Conservation (phyloP, 2,113 vertebrate genomes). For the Holacanthus passer region DNA sequence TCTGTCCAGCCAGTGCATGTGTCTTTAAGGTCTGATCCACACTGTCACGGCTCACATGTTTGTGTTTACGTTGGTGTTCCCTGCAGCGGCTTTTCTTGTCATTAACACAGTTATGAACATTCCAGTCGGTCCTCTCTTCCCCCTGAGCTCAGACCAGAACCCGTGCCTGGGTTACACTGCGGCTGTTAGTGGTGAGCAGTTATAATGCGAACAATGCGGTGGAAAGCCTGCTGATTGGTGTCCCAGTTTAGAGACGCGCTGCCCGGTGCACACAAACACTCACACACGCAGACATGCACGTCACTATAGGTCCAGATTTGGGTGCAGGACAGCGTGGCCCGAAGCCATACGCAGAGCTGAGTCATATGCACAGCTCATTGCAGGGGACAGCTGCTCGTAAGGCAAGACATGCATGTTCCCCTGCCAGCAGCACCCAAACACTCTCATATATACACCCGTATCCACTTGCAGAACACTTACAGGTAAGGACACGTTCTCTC, state of each 20-base stretch:
- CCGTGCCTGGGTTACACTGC: neutral
- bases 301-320: slow-evolving; percentile 32
- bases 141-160: slow-evolving; percentile 29
- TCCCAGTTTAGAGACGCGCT: slow-evolving; percentile 27
- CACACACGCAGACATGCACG: slow-evolving; percentile 27
- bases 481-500: slow-evolving; percentile 16
- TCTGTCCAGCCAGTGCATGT: slow-evolving; percentile 7
- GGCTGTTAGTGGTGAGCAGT: slow-evolving; percentile 37
- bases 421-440: slow-evolving; percentile 50
- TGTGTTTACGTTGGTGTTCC: slow-evolving; percentile 44
- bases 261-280: neutral
- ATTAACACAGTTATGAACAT: slow-evolving; percentile 37
- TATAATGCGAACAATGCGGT: slow-evolving; percentile 30
- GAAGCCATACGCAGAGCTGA: slow-evolving; percentile 54
- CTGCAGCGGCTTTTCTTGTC: slow-evolving; percentile 3
- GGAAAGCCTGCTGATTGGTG: slow-evolving; percentile 23
- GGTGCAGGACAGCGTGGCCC: slow-evolving; percentile 15
- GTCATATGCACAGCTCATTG: slow-evolving; percentile 61
- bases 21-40: slow-evolving; percentile 23
- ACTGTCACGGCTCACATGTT: slow-evolving; percentile 33
- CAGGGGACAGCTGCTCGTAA: slow-evolving; percentile 57
- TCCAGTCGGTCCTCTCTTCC: slow-evolving; percentile 39
- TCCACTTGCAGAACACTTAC: slow-evolving; percentile 39
- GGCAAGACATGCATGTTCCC: slow-evolving; percentile 34
- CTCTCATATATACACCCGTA: slow-evolving; percentile 13